phyloP scores from a whole-genome alignment of 2,888 invertebrate species.

The Eurytoma californica region DNA sequence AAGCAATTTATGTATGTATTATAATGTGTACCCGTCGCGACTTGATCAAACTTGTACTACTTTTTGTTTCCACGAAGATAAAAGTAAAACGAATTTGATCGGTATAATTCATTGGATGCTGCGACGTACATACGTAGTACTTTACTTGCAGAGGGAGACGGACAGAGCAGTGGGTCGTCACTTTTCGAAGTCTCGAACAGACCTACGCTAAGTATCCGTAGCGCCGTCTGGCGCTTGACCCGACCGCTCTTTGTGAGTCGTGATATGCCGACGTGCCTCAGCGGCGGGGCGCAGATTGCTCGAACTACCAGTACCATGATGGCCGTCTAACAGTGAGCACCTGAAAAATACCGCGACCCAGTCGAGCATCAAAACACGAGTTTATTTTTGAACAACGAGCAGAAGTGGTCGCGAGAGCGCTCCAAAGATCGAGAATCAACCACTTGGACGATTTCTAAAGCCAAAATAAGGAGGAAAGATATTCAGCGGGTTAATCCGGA shows the following conservation, averaged over 20 bases:
- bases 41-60: too few relatives aligned
- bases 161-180: not conserved
- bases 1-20: too few relatives aligned
- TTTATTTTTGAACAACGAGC: not conserved
- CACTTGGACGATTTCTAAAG: too few relatives aligned
- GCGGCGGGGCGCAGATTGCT: not conserved
- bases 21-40: too few relatives aligned
- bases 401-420: too few relatives aligned
- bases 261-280: not conserved
- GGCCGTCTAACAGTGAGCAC: slow-evolving; percentile 21
- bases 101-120: too few relatives aligned
- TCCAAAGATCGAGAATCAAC: too few relatives aligned
- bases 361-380: not conserved
- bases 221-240: slow-evolving; percentile 5
- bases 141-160: too few relatives aligned
- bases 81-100: too few relatives aligned
- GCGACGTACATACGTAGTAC: too few relatives aligned
- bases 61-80: too few relatives aligned
- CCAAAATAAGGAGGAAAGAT: too few relatives aligned
- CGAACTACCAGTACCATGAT: not conserved
- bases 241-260: not conserved
- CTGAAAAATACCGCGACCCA: not conserved
- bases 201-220: not conserved
- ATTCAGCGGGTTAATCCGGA: not conserved
- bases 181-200: not conserved